Evolutionary conservation across 2,888 invertebrate genomes (phyloP).

Genomic region (Agonopterix arenella): DNA sequence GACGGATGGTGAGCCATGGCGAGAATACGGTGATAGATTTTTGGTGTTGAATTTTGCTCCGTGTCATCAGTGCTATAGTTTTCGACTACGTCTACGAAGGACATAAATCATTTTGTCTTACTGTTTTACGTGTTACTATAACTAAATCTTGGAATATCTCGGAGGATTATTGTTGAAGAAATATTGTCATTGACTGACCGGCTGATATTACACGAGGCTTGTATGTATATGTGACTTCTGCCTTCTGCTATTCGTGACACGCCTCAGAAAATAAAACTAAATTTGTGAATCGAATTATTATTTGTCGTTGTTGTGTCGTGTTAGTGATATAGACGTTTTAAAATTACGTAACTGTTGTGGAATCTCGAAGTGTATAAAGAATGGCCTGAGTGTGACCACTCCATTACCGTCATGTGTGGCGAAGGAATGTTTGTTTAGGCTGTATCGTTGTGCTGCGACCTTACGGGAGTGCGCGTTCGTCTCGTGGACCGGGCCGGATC

Average conservation of each 20-base stretch:
- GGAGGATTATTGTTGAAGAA: conserved; percentile 63
- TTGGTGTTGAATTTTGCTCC: conserved; percentile 76
- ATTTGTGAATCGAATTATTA: conserved; percentile 71
- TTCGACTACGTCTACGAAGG: conserved; percentile 57
- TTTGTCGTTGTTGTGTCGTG: conserved; percentile 71
- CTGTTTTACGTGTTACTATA: conserved; percentile 56
- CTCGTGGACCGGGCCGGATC: conserved; percentile 68
- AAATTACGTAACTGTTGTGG: conserved; percentile 78
- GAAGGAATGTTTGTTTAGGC: conserved; percentile 77
- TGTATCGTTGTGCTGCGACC: conserved; percentile 70
- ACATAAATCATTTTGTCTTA: conserved; percentile 56
- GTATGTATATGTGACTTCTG: conserved; percentile 77
- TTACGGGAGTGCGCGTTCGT: conserved; percentile 69
- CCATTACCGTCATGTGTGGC: conserved; percentile 76
- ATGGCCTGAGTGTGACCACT: conserved; percentile 76
- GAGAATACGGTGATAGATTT: conserved; percentile 77
- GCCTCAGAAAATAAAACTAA: conserved; percentile 75
- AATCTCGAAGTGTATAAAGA: conserved; percentile 73
- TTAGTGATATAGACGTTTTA: conserved; percentile 69
- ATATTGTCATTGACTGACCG: conserved; percentile 78
- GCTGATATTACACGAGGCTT: conserved; percentile 78
- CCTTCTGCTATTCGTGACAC: conserved; percentile 77
- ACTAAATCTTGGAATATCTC: conserved; percentile 53
- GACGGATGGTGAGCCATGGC: conserved; percentile 77
- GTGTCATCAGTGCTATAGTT: conserved; percentile 71